phyloP scores from a whole-genome alignment of 2,888 invertebrate genomes.

The Linnaemya vulpina region DNA sequence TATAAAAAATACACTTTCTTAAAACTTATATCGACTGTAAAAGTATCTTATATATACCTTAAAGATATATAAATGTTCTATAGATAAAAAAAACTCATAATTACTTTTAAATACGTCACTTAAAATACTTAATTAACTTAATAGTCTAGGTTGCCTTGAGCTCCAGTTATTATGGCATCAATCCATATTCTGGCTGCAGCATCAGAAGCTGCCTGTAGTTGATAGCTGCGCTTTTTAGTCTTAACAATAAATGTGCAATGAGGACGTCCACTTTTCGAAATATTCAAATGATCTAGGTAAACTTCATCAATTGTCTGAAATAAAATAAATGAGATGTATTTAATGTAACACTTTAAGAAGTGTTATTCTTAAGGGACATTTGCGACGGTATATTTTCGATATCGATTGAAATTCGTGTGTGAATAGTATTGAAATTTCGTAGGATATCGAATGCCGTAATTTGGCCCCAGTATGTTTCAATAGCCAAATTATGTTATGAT shows the following conservation, averaged over 20 bases:
- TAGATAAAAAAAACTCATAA: constrained; percentile 25
- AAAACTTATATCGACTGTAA: constrained; percentile 45
- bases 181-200: constrained; percentile 99
- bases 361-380: too few species aligned
- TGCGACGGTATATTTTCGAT: too few species aligned
- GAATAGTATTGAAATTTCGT: too few species aligned
- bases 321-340: neutral
- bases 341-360: too few species aligned
- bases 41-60: constrained; percentile 36
- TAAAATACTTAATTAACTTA: constrained; percentile 71
- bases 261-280: constrained; percentile 94
- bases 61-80: constrained; percentile 33
- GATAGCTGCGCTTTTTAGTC: constrained; percentile 94
- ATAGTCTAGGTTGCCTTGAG: constrained; percentile 83
- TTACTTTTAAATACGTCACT: constrained; percentile 8
- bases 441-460: too few species aligned
- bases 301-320: constrained; percentile 96
- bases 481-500: too few species aligned
- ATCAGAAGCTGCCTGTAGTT: constrained; percentile 95
- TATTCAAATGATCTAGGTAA: constrained; percentile 96
- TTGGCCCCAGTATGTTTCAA: too few species aligned
- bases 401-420: too few species aligned
- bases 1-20: constrained; percentile 43
- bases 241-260: constrained; percentile 97
- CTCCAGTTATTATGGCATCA: constrained; percentile 85